phyloP scores from a whole-genome alignment of 2,797 vertebrate genomes.

The Rachycentron canadum region DNA sequence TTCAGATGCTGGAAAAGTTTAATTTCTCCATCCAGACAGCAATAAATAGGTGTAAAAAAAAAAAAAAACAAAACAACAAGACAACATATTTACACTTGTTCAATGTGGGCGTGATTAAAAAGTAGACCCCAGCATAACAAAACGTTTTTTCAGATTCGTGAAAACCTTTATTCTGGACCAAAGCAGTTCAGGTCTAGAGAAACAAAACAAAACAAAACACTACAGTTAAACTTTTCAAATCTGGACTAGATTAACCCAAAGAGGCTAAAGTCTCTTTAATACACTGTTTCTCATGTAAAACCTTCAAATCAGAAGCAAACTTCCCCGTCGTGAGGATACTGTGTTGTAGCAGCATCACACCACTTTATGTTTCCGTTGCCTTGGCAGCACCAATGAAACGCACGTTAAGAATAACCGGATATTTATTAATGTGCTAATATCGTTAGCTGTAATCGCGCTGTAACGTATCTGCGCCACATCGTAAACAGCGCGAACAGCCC shows the following conservation, averaged over 20 bases:
- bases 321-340: background rate
- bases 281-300: background rate
- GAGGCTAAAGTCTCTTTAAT: background rate
- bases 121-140: no score
- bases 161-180: no score
- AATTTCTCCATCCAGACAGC: no score
- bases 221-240: no score
- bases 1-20: no score
- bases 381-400: background rate
- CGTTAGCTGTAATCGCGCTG: background rate
- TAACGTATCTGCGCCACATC: background rate
- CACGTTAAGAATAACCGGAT: background rate
- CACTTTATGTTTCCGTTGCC: background rate
- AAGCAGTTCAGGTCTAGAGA: background rate
- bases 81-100: no score
- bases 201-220: no score
- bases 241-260: background rate
- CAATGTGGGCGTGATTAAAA: no score
- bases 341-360: background rate
- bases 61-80: no score
- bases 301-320: background rate
- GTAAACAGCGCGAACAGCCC: background rate
- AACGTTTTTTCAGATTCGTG: no score
- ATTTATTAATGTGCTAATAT: fast-evolving
- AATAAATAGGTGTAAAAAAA: no score